These are phyloP conservation scores for Otocyon megalotis DNA, from an alignment of 2,113 vertebrate genomes.

Conservation along the genomic window DNA sequence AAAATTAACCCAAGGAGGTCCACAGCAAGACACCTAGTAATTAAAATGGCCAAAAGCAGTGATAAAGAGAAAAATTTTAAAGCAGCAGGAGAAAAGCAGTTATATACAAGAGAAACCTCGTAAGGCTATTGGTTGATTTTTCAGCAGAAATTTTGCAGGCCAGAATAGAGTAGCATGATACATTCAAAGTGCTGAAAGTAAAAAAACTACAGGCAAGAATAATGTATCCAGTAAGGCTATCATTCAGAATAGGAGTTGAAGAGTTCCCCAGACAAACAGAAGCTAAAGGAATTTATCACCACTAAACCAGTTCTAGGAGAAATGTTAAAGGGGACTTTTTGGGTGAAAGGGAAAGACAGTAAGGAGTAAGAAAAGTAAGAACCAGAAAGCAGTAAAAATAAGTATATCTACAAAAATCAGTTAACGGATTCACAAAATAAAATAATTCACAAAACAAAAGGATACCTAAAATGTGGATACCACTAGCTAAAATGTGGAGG, in stretches of 20 bases:
- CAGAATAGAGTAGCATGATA: background rate
- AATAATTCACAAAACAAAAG: background rate
- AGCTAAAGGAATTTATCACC: background rate
- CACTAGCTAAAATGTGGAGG: background rate
- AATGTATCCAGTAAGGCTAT: background rate
- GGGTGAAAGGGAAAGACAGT: background rate
- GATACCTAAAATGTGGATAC: background rate
- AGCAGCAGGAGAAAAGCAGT: background rate
- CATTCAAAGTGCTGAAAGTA: background rate
- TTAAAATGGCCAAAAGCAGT: background rate
- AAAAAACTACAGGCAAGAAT: background rate
- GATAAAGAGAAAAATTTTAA: background rate
- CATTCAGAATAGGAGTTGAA: background rate
- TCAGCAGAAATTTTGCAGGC: background rate
- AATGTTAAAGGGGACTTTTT: background rate
- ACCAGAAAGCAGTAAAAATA: background rate
- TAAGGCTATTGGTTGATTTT: background rate
- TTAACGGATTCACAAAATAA: background rate
- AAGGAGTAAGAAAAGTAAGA: background rate
- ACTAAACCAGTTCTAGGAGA: background rate
- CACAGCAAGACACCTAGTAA: background rate
- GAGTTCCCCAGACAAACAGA: background rate
- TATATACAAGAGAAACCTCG: background rate
- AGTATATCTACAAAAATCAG: background rate
- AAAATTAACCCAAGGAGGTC: background rate